A percentile compares a stretch with the other conserved stretches of the same genome.
Conservation (phyloP, 2,797 vertebrate species). For the Bufotes viridis region DNA sequence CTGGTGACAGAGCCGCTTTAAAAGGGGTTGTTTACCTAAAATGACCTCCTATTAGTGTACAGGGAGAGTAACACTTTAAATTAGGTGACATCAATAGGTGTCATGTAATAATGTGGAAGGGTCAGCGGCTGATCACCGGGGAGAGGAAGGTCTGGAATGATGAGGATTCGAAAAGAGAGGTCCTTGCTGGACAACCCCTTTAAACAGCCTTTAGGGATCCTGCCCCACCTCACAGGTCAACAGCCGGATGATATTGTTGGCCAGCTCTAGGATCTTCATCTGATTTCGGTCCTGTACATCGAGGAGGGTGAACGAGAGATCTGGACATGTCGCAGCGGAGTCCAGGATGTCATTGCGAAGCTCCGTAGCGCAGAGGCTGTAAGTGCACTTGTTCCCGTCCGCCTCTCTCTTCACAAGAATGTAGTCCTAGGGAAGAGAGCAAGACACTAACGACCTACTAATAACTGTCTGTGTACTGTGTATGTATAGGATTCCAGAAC, state of each 20-base stretch:
- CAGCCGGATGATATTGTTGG: slow-evolving; percentile 34
- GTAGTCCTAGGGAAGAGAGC: not conserved
- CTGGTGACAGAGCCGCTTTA: too few relatives aligned
- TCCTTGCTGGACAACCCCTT: not conserved
- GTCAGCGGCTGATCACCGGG: too few relatives aligned
- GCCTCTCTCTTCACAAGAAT: slow-evolving; percentile 23
- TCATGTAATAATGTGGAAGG: too few relatives aligned
- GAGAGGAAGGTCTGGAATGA: too few relatives aligned
- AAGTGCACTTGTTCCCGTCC: not conserved
- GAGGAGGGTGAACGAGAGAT: not conserved
- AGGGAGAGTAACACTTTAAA: too few relatives aligned
- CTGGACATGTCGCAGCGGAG: not conserved
- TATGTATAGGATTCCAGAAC: too few relatives aligned
- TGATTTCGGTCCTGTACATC: not conserved
- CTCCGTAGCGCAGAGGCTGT: not conserved
- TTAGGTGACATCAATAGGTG: too few relatives aligned
- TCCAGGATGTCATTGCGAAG: not conserved
- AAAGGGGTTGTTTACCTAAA: too few relatives aligned
- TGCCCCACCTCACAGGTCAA: slow-evolving; percentile 28
- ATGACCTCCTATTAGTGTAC: too few relatives aligned
- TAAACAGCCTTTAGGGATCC: not conserved
- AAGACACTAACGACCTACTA: not conserved
- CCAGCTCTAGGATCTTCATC: slow-evolving; percentile 26
- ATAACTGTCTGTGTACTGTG: not conserved
- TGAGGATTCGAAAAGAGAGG: not conserved